Evolutionary conservation across 2,113 vertebrate species (phyloP).

Genomic region (Hylia prasina): DNA sequence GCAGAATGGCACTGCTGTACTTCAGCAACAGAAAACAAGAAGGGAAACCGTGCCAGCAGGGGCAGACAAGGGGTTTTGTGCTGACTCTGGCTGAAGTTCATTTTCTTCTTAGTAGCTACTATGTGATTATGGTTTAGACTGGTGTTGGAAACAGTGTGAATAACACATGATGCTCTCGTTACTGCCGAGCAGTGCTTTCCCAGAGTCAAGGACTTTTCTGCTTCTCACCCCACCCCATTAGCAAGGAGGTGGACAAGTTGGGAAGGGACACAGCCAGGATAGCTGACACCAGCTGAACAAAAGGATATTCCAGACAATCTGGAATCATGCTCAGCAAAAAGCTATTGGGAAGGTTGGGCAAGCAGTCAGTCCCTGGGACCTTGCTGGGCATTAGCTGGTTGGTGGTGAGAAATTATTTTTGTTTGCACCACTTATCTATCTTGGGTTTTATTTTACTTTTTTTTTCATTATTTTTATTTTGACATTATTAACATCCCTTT

Average conservation of each 20-base stretch:
- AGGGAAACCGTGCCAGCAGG: fast-evolving
- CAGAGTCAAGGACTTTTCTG: not conserved
- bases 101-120: not conserved
- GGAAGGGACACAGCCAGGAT: not conserved
- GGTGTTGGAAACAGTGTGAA: not conserved
- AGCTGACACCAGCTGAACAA: not conserved
- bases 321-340: not conserved
- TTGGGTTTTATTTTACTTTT: not conserved
- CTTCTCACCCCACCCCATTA: not conserved
- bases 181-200: not conserved
- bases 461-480: not conserved
- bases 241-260: not conserved
- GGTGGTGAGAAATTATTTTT: not conserved
- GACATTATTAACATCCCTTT: not conserved
- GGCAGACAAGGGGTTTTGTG: not conserved
- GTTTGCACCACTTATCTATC: not conserved
- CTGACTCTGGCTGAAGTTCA: not conserved
- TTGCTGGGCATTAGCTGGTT: not conserved
- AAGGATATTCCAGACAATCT: not conserved
- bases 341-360: not conserved
- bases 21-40: not conserved
- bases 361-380: not conserved
- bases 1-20: not conserved
- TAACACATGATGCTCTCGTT: fast-evolving
- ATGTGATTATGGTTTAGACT: not conserved